Base-by-base conservation (phyloP, 2,888 invertebrate species). In the Cerceris ruficornis region DNA sequence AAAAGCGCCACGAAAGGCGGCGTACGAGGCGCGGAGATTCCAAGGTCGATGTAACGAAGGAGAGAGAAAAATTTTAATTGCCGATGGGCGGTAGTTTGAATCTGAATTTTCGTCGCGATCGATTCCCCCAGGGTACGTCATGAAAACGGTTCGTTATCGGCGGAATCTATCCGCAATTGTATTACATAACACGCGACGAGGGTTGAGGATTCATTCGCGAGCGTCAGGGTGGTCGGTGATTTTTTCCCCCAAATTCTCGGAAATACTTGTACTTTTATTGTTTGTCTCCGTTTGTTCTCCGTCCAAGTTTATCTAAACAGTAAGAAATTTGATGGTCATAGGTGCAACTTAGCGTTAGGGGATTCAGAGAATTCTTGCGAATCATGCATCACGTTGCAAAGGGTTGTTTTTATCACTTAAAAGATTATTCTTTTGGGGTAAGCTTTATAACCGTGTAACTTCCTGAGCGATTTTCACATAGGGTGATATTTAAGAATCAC, bases 171-270 rank as follows among this genome's bases (percentile, higher is more conserved):
- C 49, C 76, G 50, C 65, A 65, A 68, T 72, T 72, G 64, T 11
- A 46, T 78, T 77, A 77, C 72, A 49, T 78, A 78, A 78, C 68
- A 55, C 15, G 49, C 39, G 11, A 28, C 28, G 49, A 28, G 49
- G 13, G 15, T n/a, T n/a, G 42, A 55, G 42, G 17, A 59, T 67
- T 59, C 15, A 8, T 49, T 67, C 39, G 41, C 8, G 54, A 42
- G 42, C 46, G 62, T 43, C n/a, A 28, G 41, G 28, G n/a, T 8
- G 8, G 5, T 0, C 7, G 11, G 14, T 7, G 17, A 55, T 41
- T n/a, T n/a, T 17, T 28, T 2, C 14, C 15, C 14, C 7, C 2
- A 43, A 61, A 46, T n/a, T 11, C 11, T 46, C 8, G 42, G n/a
- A 28, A 49, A 8, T n/a, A n/a, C n/a, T n/a, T n/a, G n/a, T n/a